Conservation (phyloP, 2,797 vertebrate species). For the Synanceia verrucosa region DNA sequence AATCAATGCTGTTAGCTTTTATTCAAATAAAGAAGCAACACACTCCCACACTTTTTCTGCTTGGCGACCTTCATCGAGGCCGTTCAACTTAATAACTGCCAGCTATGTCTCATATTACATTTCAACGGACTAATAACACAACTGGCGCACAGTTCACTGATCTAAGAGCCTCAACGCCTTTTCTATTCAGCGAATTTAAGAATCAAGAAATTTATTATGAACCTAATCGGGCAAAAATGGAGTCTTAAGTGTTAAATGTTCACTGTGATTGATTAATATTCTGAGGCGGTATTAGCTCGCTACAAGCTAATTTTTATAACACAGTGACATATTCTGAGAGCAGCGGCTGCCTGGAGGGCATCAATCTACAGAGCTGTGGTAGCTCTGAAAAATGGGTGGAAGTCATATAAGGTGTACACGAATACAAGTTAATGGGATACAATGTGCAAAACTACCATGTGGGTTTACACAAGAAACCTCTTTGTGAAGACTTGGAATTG, state of each 20-base stretch:
- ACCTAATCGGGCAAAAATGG: no score
- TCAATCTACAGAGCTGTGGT: conserved; percentile 13
- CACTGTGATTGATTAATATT: conserved; percentile 12
- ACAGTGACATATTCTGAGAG: conserved; percentile 6
- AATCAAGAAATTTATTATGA: no score
- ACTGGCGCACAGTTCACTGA: neutral
- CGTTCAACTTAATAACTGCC: neutral
- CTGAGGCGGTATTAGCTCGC: neutral
- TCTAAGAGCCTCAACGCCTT: neutral
- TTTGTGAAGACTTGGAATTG: neutral
- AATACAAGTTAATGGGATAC: conserved; percentile 25
- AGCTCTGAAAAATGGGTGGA: neutral
- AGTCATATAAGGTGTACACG: neutral
- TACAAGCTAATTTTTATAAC: conserved; percentile 15
- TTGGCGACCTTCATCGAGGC: conserved; percentile 1
- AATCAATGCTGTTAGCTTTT: neutral
- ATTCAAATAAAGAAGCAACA: neutral
- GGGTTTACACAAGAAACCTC: neutral
- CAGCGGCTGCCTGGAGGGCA: conserved; percentile 4
- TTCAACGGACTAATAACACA: neutral
- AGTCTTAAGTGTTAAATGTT: no score
- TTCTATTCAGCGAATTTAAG: neutral
- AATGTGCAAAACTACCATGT: conserved; percentile 12
- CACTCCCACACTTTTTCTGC: neutral
- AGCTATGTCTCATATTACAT: neutral